Base-by-base conservation (phyloP, 2,888 invertebrate genomes). In the Tenthredo livida region DNA sequence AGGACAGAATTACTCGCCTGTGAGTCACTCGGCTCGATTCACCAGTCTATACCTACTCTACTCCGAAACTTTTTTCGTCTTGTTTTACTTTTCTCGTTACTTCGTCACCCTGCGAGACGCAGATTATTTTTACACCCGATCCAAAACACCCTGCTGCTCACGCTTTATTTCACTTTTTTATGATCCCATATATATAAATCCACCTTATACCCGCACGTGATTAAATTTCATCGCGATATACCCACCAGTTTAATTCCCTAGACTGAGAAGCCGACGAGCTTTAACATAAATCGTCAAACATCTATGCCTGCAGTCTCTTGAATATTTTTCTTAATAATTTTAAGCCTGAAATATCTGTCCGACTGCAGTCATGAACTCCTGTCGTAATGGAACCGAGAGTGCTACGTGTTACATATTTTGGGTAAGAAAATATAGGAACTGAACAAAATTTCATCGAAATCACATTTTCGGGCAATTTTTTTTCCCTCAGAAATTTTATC, bases 81-180 rank as follows among this genome's bases (percentile, higher is more conserved):
- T 58, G 61, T 58, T 58, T 80, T 58, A 58, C 21, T n/a, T 80
- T 80, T 58, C n/a, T 80, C 61, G 80, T 80, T 80, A 80, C 78
- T 58, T 7, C 80, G 80, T 80, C 80, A 61, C 37, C 33, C 80
- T 50, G 37, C 80, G 40, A 25, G 40, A 40, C 21, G 61, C 61
- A 80, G 80, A 80, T 80, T 80, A 80, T 61, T 80, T 80, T 61
- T 80, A 80, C 61, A 80, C 58, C 61, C 80, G 58, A 58, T 80
- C 58, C 58, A 61, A 58, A 58, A 37, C 58, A 58, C 61, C 37
- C 37, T 10, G 17, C 54, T 17, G 15, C n/a, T n/a, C n/a, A n/a
- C n/a, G n/a, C 29, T 58, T 58, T 78, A 61, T 58, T 77, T 58
- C 58, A 61, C 25, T 25, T 54, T 40, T 78, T 58, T 61, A 78